These are phyloP conservation scores for Dicycla oo DNA, from an alignment of 2,888 invertebrate genomes.

Conservation along the genomic window DNA sequence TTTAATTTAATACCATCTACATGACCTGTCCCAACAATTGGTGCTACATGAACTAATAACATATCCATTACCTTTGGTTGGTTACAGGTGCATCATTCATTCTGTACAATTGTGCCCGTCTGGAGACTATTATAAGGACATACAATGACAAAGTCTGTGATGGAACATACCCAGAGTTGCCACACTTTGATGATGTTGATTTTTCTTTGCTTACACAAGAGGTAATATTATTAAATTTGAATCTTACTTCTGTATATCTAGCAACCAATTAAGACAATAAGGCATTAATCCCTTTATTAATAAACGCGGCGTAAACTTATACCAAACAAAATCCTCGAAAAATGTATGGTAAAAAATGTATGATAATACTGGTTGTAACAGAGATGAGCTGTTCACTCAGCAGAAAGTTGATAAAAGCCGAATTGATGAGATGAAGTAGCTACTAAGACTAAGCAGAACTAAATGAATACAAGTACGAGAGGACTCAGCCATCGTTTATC, in stretches of 20 bases:
- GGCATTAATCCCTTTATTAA: background rate
- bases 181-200: constrained; percentile 90
- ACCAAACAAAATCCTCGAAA: background rate
- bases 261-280: background rate
- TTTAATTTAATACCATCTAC: background rate
- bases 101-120: constrained; percentile 94
- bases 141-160: constrained; percentile 90
- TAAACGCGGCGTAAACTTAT: background rate
- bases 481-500: too few species aligned
- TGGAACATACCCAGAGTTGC: constrained; percentile 91
- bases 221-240: constrained; percentile 81
- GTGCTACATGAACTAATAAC: constrained; percentile 35
- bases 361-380: background rate
- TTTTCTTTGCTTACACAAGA: constrained; percentile 92
- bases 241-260: background rate
- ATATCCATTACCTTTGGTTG: constrained; percentile 41
- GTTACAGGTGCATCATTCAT: constrained; percentile 93
- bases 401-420: background rate
- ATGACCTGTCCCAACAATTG: constrained; percentile 20
- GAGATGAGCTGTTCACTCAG: background rate
- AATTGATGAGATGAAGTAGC: background rate
- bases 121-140: constrained; percentile 92
- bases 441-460: background rate
- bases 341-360: background rate
- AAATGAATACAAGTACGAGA: too few species aligned